phyloP scores from a whole-genome alignment of 2,113 vertebrate species.

The Cebus imitator region DNA sequence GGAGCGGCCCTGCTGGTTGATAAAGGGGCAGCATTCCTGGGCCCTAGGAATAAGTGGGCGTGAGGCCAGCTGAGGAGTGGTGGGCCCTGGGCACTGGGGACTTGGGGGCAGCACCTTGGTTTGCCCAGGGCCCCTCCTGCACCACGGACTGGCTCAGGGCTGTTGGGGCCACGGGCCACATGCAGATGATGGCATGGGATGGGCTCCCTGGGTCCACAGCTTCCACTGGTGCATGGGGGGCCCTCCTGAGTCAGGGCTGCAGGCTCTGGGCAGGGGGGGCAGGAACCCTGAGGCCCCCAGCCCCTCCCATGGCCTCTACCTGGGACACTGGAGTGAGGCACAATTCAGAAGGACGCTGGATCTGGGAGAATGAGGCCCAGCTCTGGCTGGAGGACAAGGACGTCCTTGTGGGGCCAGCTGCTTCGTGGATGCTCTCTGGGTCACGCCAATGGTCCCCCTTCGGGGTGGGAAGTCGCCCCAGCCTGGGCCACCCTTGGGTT shows the following conservation, averaged over 20 bases:
- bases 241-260: neutral
- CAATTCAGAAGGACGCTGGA: neutral
- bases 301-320: neutral
- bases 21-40: neutral
- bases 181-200: neutral
- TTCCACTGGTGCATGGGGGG: neutral
- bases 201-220: neutral
- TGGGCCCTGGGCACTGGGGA: neutral
- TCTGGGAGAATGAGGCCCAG: neutral
- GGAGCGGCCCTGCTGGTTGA: neutral
- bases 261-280: neutral
- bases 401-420: too few species aligned
- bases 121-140: neutral
- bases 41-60: neutral
- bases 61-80: neutral
- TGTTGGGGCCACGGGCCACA: neutral
- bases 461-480: too few species aligned
- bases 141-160: neutral
- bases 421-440: neutral
- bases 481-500: neutral
- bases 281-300: too few species aligned
- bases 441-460: rapidly evolving
- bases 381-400: neutral
- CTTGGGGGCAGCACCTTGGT: too few species aligned
- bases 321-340: neutral